Conservation (phyloP, 2,888 invertebrate genomes). For the Encarsia formosa region DNA sequence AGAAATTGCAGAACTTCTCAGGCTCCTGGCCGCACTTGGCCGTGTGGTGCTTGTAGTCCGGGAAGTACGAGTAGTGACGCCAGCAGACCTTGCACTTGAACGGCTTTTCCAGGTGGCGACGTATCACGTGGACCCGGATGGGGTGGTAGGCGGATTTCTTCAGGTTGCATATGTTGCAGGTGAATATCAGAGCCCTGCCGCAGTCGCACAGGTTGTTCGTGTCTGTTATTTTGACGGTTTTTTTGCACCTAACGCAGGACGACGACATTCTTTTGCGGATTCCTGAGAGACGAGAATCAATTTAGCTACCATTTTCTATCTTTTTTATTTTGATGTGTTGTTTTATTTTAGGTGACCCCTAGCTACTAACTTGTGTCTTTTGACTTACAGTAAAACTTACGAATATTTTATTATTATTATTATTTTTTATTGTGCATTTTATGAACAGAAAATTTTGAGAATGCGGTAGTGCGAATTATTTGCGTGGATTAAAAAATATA, state of each 20-base stretch:
- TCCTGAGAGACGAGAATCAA: background rate
- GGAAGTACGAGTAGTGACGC: background rate
- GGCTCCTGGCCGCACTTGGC: background rate
- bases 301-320: too few relatives aligned
- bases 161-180: background rate
- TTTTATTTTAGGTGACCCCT: too few relatives aligned
- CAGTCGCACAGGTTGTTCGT: background rate
- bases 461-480: too few relatives aligned
- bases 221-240: background rate
- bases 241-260: background rate
- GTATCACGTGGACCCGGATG: constrained; percentile 1
- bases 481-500: too few relatives aligned
- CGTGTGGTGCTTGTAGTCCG: background rate
- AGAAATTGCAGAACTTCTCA: background rate
- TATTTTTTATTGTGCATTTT: too few relatives aligned
- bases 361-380: too few relatives aligned
- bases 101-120: background rate
- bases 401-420: too few relatives aligned
- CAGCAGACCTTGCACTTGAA: background rate
- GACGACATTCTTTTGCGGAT: background rate
- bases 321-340: too few relatives aligned
- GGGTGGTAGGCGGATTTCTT: background rate
- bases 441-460: too few relatives aligned
- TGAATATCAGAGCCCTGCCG: background rate
- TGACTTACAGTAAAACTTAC: too few relatives aligned